Percentiles rank a stretch among this genome's conserved stretches.
Conservation (phyloP, 2,113 vertebrate genomes). For the Anguilla rostrata region DNA sequence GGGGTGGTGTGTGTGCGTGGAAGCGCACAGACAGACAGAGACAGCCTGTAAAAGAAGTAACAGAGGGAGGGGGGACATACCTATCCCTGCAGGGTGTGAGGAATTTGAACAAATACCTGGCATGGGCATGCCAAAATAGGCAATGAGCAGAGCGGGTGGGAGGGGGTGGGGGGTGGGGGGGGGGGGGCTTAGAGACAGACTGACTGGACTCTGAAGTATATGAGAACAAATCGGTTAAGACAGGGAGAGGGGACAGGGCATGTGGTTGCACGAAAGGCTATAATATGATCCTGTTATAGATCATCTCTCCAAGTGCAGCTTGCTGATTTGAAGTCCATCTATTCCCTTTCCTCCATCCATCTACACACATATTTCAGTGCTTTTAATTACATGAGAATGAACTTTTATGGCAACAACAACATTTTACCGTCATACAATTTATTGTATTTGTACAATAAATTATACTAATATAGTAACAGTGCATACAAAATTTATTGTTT, state of each 20-base stretch:
- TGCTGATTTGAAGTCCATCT: not conserved
- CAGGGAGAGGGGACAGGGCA: not conserved
- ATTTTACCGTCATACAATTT: constrained; percentile 31
- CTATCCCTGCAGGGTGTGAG: constrained; percentile 78
- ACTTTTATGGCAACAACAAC: constrained; percentile 35
- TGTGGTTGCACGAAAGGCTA: constrained; percentile 10
- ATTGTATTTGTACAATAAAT: not conserved
- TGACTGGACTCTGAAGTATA: not conserved
- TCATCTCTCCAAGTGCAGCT: not conserved
- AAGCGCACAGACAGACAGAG: constrained; percentile 57
- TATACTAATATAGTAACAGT: not conserved
- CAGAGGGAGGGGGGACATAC: constrained; percentile 63
- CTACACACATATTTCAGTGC: constrained; percentile 29
- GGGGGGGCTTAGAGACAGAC: not conserved
- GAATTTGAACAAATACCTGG: constrained; percentile 84
- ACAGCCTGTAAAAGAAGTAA: constrained; percentile 57
- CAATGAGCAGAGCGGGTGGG: constrained; percentile 23
- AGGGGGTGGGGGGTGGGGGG: constrained; percentile 4
- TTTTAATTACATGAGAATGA: constrained; percentile 58
- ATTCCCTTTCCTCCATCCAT: constrained; percentile 41
- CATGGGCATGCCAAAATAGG: constrained; percentile 72
- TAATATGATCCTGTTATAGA: not conserved
- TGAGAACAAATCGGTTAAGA: constrained; percentile 8
- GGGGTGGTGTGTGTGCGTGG: constrained; percentile 61
- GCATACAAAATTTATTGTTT: not conserved